Base-by-base conservation (phyloP, 37 sponge, comb jelly and placozoan species). In the Hexactinellida sp. region DNA sequence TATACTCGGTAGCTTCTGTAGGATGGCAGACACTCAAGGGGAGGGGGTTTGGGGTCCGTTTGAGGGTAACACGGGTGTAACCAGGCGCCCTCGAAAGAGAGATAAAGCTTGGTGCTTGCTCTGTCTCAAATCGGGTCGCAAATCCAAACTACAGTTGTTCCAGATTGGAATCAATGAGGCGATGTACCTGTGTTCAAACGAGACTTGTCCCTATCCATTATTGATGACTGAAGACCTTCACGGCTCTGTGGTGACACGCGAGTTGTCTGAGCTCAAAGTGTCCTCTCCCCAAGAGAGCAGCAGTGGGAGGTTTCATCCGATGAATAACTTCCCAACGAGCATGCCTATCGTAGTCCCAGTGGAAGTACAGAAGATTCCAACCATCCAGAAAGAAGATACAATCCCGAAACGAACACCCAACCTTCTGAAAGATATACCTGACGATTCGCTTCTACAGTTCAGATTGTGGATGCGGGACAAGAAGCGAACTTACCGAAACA, bases 261-360 rank as follows among this genome's bases (percentile, higher is more conserved):
- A 63, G 13, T 23, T 63, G 76, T 21, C 28, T 32, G 76, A 63
- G 34, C 30, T 63, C 28, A 63, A 63, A 63, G 30, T 63, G 5
- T 63, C 76, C 25, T 63, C 76, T 28, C 76, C 76, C 25, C 76
- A 10, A 28, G 5, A n/a, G 30, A n/a, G 32, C 3, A 63, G 32
- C 32, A 63, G 76, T 63, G 76, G 30, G 76, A 41, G 13, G 13
- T 41, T 13, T 13, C 3, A 63, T 10, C 25, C 76, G 5, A 10
- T 63, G 76, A 63, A 63, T 7, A 63, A n/a, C 5, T 63, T 32
- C 76, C 76, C 76, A 28, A 63, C 76, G 3, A 63, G 76, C 76
- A 63, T 63, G 76, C 76, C 76, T 21, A 63, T 63, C 76, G 76
- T 63, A 23, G 76, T 63, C 25, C 76, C 76, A 63, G 76, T 63